Evolutionary conservation across 2,113 vertebrate species (phyloP), one percentile per base, ranked within the genome.

Genomic region (Ceuthmochares aereus): DNA sequence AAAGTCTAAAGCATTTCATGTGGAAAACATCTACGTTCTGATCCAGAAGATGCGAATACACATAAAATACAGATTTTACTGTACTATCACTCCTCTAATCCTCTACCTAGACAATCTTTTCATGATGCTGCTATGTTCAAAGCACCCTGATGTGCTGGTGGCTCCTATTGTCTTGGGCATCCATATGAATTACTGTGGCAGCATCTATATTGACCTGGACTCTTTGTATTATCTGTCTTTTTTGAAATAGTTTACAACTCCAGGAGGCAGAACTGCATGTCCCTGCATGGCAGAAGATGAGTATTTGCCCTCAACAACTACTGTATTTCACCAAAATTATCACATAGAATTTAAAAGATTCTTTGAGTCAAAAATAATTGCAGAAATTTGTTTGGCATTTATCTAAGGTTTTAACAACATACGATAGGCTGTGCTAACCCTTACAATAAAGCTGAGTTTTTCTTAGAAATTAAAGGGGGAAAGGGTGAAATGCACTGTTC

Each of bases 321-420:
- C 32, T 56, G 9, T n/a, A 67, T 82, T 85, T 83, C 29, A 89
- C n/a, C 25, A 32, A 52, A 94, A 73, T 88, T 68, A 80, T 93
- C 69, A 49, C 19, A 54, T 37, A 70, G 36, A 43, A 45, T 3
- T 2, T 54, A 73, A 95, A 94, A 86, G 25, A 69, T 73, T 70
- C 2, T 1, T 29, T 47, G 40, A 93, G 43, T 64, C 40, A 94
- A 90, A 95, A 76, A 62, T 87, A 93, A 85, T 90, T 83, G 51
- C 21, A 83, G 59, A 80, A 84, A 30, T 88, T 77, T 90, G 22
- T 92, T 86, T 81, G 66, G 37, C 70, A 89, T 93, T 93, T 94
- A 58, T 90, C 47, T 83, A 75, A 86, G 64, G 9, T 72, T 95
- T 95, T 84, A 74, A 14, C 18, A 67, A 70, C 17, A 43, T 83